Evolutionary conservation across 2,888 invertebrate genomes (phyloP), one percentile per base, ranked within the genome.

Genomic region (Lordiphosa andalusiaca): DNA sequence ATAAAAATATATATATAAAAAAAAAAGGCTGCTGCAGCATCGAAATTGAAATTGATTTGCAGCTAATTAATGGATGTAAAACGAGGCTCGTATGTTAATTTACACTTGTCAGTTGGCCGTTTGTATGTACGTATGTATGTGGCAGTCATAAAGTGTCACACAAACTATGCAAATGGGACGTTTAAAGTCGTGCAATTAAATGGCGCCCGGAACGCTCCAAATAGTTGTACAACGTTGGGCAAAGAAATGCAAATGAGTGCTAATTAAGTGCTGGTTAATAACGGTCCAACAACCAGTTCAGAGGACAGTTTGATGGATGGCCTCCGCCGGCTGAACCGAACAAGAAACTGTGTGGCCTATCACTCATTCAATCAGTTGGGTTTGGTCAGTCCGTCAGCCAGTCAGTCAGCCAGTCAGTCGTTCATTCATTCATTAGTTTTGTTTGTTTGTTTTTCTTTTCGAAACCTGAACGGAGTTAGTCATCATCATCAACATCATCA

Each of bases 101-200:
- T 51, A 66, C 69, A 73, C 78, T 70, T 63, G 59, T 52, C 47
- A 47, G 9, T 3, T 2, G 30, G 3, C 3, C 3, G 30, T 30
- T 9, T 30, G 30, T 36, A 60, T 52, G 42, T 46, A 42, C 16
- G 9, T 36, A 62, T 52, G 42, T 46, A 47, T 50, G 69, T 67
- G 61, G 59, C 71, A 78, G 69, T 69, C 61, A 63, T 53, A 71
- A 66, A 66, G 39, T 64, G 63, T 54, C 61, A 41, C 53, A 46
- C 51, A 58, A 36, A 38, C 36, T 40, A 65, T 65, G 65, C 64
- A 64, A 65, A 65, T 53, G 44, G 51, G 74, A 68, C 74, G 70
- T 69, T 74, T 74, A 68, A 70, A 73, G 57, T 48, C 66, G 67
- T 67, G 35, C 23, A 61, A 76, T 75, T 78, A 76, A 78, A 65